Conservation (phyloP, 2,113 vertebrate genomes). For the Toxostoma redivivum region DNA sequence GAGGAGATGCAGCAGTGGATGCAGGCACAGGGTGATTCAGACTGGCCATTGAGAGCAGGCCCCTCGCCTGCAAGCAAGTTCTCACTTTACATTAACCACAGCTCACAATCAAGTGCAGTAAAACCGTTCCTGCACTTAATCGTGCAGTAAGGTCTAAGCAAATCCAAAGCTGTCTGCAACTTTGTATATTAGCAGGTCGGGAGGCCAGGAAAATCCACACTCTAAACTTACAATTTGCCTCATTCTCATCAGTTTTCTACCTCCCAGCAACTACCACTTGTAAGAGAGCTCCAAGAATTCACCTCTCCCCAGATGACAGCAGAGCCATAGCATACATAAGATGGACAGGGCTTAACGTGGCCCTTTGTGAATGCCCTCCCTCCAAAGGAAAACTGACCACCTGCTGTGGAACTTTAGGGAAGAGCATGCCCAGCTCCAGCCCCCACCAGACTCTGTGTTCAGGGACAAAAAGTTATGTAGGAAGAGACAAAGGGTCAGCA, state of each 20-base stretch:
- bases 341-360: background rate
- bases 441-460: background rate
- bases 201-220: background rate
- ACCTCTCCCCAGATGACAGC: background rate
- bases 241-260: background rate
- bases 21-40: background rate
- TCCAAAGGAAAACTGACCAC: background rate
- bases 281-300: background rate
- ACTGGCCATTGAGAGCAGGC: background rate
- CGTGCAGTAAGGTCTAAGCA: background rate
- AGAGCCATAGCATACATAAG: background rate
- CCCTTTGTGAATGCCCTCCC: background rate
- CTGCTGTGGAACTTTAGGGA: background rate
- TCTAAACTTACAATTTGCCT: background rate
- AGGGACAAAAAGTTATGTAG: background rate
- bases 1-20: background rate
- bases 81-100: background rate
- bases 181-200: background rate
- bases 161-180: background rate
- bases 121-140: background rate
- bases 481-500: background rate
- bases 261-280: background rate
- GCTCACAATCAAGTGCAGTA: background rate
- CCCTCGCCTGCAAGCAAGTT: rapidly evolving
- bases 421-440: background rate